Percentiles rank a stretch among this genome's conserved stretches.
Conservation (phyloP, 1,140 invertebrate genomes). For the Pinna nobilis region DNA sequence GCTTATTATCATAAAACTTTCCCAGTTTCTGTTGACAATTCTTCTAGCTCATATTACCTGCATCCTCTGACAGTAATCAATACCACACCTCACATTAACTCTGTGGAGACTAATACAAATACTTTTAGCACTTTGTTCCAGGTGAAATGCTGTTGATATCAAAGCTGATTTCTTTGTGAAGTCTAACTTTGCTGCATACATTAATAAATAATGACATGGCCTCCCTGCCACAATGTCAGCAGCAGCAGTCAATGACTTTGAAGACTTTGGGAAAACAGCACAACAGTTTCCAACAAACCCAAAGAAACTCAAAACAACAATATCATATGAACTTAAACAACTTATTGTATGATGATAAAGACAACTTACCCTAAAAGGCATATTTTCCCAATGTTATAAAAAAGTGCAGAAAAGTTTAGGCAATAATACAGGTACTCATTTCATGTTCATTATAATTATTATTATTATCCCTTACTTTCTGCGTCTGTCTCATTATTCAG, state of each 20-base stretch:
- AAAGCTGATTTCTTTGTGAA: not conserved
- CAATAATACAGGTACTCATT: no score
- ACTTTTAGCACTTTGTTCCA: not conserved
- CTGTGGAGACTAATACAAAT: not conserved
- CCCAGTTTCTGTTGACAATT: not conserved
- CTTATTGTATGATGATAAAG: not conserved
- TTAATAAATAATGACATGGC: not conserved
- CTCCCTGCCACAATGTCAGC: no score
- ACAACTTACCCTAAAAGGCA: not conserved
- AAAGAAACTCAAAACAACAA: not conserved
- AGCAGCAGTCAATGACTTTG: no score
- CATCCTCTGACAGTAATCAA: not conserved
- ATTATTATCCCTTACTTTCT: constrained; percentile 2
- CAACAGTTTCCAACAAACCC: no score
- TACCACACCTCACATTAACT: not conserved
- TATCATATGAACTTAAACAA: not conserved
- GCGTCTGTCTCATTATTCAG: constrained; percentile 21
- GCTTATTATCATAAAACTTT: constrained; percentile 23
- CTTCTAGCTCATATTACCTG: not conserved
- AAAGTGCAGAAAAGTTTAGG: no score
- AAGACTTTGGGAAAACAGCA: no score
- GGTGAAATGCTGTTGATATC: not conserved
- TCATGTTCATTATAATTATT: constrained; percentile 3
- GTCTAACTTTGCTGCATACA: not conserved
- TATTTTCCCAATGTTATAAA: no score